Evolutionary conservation across 2,113 vertebrate species (phyloP), one percentile per base, ranked within the genome.

Genomic region (Anguilla japonica): DNA sequence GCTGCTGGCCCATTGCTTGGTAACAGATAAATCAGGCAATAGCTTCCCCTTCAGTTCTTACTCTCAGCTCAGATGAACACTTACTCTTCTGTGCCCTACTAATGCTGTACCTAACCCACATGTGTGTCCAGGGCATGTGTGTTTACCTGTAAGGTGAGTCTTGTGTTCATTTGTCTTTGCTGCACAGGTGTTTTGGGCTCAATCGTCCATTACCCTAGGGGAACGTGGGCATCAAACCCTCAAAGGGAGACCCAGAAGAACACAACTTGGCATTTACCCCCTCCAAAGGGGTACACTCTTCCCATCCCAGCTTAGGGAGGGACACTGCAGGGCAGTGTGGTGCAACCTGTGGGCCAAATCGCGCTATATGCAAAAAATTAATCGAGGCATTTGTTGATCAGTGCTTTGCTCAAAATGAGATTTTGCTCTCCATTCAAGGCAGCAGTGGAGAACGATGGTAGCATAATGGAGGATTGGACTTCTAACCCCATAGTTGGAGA

Each of bases 151-250:
- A 39, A 78, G n/a, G 29, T 9, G 84, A 5, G 15, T 11, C 71
- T 83, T 88, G 6, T 81, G 15, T 87, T 34, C 84, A 7, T 89
- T 85, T 86, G 18, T 22, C 87, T 84, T 85, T 14, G 9, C 84
- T 84, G n/a, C 85, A 94, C 53, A 91, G 93, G 92, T 50, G 91
- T 94, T 39, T 14, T 92, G 40, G 93, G 93, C 41, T 95, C 94
- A 0, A 46, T 95, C 41, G 87, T 94, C 75, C 94, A 95, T 89
- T 95, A 94, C n/a, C 91, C 91, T 3, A 83, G 39, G 11, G 9
- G 29, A 1, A 34, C 26, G 26, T n/a, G 71, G 26, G 9, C n/a
- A 2, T 84, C 6, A 41, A 79, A 18, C 40, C 40, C 63, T 81
- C n/a, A 41, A 9, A 56, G 56, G 56, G 41, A 18, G 79, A 20